Evolutionary conservation across 2,113 vertebrate genomes (phyloP).

Genomic region (Pitta sordida): DNA sequence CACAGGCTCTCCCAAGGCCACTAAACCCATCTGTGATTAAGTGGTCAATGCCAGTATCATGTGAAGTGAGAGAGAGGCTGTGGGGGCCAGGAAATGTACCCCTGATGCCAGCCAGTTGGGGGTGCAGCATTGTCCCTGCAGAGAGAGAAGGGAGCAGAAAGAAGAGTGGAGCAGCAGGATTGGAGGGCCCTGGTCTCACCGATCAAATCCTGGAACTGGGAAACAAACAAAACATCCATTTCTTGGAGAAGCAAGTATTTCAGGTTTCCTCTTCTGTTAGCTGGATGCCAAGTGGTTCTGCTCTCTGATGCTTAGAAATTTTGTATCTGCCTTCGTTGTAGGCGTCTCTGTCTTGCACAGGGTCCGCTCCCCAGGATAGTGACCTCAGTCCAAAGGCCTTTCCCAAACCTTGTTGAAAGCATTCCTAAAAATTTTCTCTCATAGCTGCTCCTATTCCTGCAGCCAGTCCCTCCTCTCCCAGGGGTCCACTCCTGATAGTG

Average conservation of each 20-base stretch:
- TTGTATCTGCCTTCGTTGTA: not conserved
- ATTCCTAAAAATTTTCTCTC: not conserved
- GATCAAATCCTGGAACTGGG: not conserved
- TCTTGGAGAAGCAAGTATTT: not conserved
- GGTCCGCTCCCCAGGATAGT: not conserved
- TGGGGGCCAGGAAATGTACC: not conserved
- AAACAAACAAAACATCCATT: not conserved
- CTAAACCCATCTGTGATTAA: not conserved
- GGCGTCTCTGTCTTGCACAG: not conserved
- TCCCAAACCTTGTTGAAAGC: accelerated
- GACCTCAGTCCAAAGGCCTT: not conserved
- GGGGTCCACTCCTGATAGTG: accelerated
- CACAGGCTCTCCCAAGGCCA: not conserved
- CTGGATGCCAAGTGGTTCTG: not conserved
- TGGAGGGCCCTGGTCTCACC: not conserved
- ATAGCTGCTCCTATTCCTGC: not conserved
- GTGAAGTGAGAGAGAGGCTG: not conserved
- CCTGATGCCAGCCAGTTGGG: not conserved
- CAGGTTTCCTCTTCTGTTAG: not conserved
- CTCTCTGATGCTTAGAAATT: not conserved
- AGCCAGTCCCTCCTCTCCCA: not conserved
- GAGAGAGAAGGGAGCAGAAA: not conserved
- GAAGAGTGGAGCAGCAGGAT: not conserved
- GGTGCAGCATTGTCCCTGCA: not conserved
- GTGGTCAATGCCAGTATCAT: not conserved